These are phyloP conservation scores for Spodoptera frugiperda DNA, from an alignment of 1,140 invertebrate species.

Conservation along the genomic window DNA sequence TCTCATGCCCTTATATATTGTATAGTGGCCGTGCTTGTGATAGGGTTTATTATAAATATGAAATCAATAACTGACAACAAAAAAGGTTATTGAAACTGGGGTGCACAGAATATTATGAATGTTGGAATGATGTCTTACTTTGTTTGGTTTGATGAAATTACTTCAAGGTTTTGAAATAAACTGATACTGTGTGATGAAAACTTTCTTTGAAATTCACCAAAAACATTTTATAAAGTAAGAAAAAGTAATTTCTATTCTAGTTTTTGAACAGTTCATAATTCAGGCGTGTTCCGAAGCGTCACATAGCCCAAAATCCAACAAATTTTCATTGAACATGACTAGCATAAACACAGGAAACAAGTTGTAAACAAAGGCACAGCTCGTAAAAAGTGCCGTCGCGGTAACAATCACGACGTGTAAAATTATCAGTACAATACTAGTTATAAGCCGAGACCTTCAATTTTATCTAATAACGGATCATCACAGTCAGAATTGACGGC, in stretches of 20 bases:
- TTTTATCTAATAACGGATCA: slow-evolving; percentile 48
- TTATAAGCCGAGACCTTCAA: slow-evolving; percentile 47
- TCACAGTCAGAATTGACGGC: slow-evolving; percentile 48
- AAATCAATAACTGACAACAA: slow-evolving; percentile 67
- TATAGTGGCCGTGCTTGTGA: slow-evolving; percentile 68
- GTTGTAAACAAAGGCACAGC: slow-evolving; percentile 75
- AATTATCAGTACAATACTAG: slow-evolving; percentile 47
- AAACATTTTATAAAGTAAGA: background rate
- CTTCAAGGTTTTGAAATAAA: too few relatives aligned
- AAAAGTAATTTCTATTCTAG: background rate
- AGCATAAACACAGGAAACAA: slow-evolving; percentile 76
- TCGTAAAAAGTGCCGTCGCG: slow-evolving; percentile 61
- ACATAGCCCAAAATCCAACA: slow-evolving; percentile 45
- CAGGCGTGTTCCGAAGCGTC: slow-evolving; percentile 22
- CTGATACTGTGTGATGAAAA: background rate
- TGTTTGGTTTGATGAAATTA: background rate
- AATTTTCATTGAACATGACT: slow-evolving; percentile 64
- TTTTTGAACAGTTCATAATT: slow-evolving; percentile 3
- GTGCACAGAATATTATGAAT: slow-evolving; percentile 7
- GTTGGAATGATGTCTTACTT: background rate
- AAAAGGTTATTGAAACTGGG: slow-evolving; percentile 27
- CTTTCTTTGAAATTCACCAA: background rate
- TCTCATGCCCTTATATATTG: slow-evolving; percentile 63
- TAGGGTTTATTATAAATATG: slow-evolving; percentile 69
- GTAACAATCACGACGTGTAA: slow-evolving; percentile 55